Conservation (phyloP, 2,888 invertebrate species). For the Liodrosophila aerea region DNA sequence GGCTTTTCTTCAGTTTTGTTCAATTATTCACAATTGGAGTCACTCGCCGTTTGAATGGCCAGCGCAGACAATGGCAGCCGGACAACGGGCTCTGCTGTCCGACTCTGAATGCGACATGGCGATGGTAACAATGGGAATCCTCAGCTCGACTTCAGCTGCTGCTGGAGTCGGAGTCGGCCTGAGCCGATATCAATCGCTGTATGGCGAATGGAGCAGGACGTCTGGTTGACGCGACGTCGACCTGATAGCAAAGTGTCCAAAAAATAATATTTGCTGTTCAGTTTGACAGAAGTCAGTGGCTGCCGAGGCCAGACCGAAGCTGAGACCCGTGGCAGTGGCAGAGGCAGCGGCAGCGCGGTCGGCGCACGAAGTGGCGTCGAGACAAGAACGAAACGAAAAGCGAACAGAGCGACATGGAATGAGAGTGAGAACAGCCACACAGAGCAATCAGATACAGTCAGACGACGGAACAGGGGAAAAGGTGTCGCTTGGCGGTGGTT, state of each 20-base stretch:
- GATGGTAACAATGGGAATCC: slow-evolving; percentile 48
- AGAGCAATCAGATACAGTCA: slow-evolving; percentile 17
- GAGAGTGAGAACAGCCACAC: slow-evolving; percentile 46
- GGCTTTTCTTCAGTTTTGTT: not conserved
- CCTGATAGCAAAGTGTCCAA: slow-evolving; percentile 83
- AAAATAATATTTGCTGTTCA: slow-evolving; percentile 80
- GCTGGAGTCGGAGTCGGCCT: slow-evolving; percentile 5
- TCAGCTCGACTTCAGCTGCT: slow-evolving; percentile 20
- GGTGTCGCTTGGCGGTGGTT: slow-evolving; percentile 64
- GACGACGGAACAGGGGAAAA: slow-evolving; percentile 56
- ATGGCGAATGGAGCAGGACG: slow-evolving; percentile 79
- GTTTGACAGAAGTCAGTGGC: slow-evolving; percentile 74
- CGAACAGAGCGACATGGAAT: slow-evolving; percentile 32
- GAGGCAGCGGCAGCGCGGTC: slow-evolving; percentile 24
- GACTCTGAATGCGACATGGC: slow-evolving; percentile 49
- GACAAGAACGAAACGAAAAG: slow-evolving; percentile 51
- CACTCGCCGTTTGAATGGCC: slow-evolving; percentile 25
- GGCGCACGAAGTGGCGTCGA: slow-evolving; percentile 36
- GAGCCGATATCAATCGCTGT: slow-evolving; percentile 78
- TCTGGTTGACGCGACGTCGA: slow-evolving; percentile 68
- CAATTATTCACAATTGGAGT: slow-evolving; percentile 59
- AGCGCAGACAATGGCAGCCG: slow-evolving; percentile 36
- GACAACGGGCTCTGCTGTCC: slow-evolving; percentile 19
- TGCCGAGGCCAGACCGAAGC: slow-evolving; percentile 21
- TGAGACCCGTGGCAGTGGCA: slow-evolving; percentile 9